Evolutionary conservation across 2,888 invertebrate genomes (phyloP), one percentile per base, ranked within the genome.

Genomic region (Drosophila yooni): DNA sequence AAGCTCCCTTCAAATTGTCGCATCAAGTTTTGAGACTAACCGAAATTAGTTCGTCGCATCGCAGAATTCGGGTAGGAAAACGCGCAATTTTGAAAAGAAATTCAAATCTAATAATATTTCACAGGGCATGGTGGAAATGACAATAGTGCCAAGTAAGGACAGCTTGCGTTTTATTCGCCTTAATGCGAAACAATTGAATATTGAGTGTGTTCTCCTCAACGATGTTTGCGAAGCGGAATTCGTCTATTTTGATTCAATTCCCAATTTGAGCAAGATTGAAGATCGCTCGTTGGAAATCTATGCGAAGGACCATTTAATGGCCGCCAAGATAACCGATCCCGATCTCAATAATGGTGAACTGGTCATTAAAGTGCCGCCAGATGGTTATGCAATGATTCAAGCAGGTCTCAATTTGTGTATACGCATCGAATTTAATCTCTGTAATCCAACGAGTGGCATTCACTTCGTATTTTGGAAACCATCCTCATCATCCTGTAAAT

Each of bases 1-100:
- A 88, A 0, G 89, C 95, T 77, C 97, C 97, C 48, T 97, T 96
- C 92, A 97, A 97, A 96, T 94, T 97, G 96, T 97, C 97, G 88
- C 99, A 99, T 94, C 99, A 99, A 94, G 97, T 98, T 85, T 94
- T 99, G n/a, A 98, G 98, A 93, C 95, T 99, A 80, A 98, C 98
- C 58, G 98, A 98, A 50, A 98, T 99, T 77, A 98, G 97, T 93
- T 98, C 99, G 91, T 97, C 98, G 91, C 95, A 97, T 58, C 96
- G 96, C 92, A 98, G 97, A 91, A 96, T 99, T 62, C 97, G 99
- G 92, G 99, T 99, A 95, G 96, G 97, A 11, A 11, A 4, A 10
- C 34, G 0, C 11, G 6, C 11, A 27, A 11, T 11, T 15, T 29
- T 2, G 25, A 8, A 21, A 15, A 25, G 15, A 27, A 36, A 31